A percentile compares a stretch with the other conserved stretches of the same genome.
Conservation (phyloP, 2,113 vertebrate species). For the Salvelinus namaycush region DNA sequence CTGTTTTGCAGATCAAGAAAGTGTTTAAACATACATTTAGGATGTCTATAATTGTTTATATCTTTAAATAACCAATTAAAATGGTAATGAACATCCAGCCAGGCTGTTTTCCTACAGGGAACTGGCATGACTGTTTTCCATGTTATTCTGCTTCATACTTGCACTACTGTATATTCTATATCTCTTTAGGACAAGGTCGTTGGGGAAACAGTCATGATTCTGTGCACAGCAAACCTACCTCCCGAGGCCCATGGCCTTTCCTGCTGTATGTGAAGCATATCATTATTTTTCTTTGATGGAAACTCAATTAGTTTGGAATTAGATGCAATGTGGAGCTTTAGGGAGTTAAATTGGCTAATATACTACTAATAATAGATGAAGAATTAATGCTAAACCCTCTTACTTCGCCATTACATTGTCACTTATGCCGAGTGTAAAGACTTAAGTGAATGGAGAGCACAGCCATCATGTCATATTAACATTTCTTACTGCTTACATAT, state of each 20-base stretch:
- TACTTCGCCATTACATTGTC: neutral
- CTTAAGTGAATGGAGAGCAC: constrained; percentile 1
- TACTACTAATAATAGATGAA: constrained; percentile 7
- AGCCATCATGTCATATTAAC: neutral
- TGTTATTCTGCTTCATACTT: constrained; percentile 1
- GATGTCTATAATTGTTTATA: constrained; percentile 46
- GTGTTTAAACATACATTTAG: neutral
- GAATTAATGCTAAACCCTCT: neutral
- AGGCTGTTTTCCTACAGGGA: constrained; percentile 44
- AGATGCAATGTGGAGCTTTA: neutral
- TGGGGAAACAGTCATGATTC: neutral
- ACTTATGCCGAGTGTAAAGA: neutral
- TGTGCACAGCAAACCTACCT: neutral
- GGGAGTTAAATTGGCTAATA: constrained; percentile 17
- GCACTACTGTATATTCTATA: neutral
- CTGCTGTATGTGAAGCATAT: neutral
- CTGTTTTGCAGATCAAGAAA: neutral
- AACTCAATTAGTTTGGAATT: neutral
- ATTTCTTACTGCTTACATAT: neutral
- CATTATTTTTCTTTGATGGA: neutral
- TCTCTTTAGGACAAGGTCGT: neutral
- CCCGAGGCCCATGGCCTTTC: neutral
- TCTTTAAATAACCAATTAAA: constrained; percentile 57
- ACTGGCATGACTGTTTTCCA: constrained; percentile 9
- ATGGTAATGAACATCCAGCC: constrained; percentile 55